Base-by-base conservation (phyloP, 1,140 invertebrate species). In the Sogatella furcifera region DNA sequence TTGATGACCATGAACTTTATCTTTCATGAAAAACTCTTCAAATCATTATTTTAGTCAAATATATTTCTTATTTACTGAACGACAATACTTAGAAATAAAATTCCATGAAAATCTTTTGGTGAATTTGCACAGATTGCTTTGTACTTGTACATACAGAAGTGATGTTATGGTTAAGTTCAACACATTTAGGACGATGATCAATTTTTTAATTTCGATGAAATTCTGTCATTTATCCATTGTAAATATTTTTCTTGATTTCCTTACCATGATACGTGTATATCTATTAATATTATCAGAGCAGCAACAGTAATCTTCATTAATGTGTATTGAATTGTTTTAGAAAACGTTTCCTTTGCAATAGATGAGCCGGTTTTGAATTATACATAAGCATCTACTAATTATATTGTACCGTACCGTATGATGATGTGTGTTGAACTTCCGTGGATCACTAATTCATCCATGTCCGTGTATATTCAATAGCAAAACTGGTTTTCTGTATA, bases 381-480 rank as follows among this genome's bases (percentile, higher is more conserved):
- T 38, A 38, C 34, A 38, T 38, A 38, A 38, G 34, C 34, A 38
- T 38, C 34, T 38, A 38, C 34, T 38, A n/a, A n/a, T n/a, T 13
- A 38, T 38, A 38, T 38, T 38, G 34, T 38, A 38, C 8, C 34
- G 8, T 38, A 38, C 34, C 34, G 34, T 38, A 38, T 38, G 11
- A 38, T 38, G 34, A 38, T 38, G 34, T 38, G 46, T 22, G 21
- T 49, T 49, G 46, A 22, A 49, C 46, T 49, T 49, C 46, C 46
- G 21, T 22, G 21, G 21, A 49, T 49, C 46, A 49, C 46, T 19
- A 17, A 49, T 49, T 49, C 46, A 49, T 49, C 46, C 21, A 49
- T 49, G 46, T 49, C 46, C 46, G 46, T 60, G 59, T 60, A 60
- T 55, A 60, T 60, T 60, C 59, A 60, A 60, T 60, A 60, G 59